Percentiles rank a stretch among this genome's conserved stretches.
phyloP scores from a whole-genome alignment of 2,888 invertebrate species.

The Leucophenga montana region DNA sequence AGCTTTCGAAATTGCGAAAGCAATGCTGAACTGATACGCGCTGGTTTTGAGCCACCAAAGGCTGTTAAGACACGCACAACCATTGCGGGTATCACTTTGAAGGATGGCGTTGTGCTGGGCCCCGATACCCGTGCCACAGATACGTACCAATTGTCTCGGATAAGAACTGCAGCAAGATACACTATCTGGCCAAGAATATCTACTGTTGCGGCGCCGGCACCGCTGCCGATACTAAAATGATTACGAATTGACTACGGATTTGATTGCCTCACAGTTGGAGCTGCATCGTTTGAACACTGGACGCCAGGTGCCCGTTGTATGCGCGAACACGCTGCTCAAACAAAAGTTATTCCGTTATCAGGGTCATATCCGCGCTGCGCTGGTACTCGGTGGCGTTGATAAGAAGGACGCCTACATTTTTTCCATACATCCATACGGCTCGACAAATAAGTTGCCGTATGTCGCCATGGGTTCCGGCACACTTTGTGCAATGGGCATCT shows the following conservation, averaged over 20 bases:
- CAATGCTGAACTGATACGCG: conserved; percentile 85
- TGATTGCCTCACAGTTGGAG: too few relatives aligned
- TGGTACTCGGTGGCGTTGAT: conserved; percentile 97
- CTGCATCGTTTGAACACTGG: too few relatives aligned
- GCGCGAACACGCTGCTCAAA: conserved; percentile 92
- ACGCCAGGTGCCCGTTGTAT: conserved; percentile 90
- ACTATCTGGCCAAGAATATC: too few relatives aligned
- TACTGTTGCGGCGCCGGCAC: too few relatives aligned
- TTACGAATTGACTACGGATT: too few relatives aligned
- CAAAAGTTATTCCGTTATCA: conserved; percentile 95
- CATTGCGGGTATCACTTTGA: conserved; percentile 91
- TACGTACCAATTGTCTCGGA: conserved; percentile 96
- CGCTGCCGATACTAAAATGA: too few relatives aligned
- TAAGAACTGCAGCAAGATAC: conserved; percentile 95
- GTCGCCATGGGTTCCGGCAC: conserved; percentile 97
- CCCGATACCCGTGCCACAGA: conserved; percentile 98
- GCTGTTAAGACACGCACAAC: conserved; percentile 98
- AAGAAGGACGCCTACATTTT: conserved; percentile 89
- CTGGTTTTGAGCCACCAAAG: conserved; percentile 88
- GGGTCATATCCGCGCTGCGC: conserved; percentile 95
- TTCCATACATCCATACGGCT: conserved; percentile 96
- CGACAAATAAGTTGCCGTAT: conserved; percentile 92
- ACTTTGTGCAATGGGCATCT: conserved; percentile 97
- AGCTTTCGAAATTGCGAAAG: conserved; percentile 89
- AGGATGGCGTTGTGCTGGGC: conserved; percentile 97